phyloP scores from a whole-genome alignment of 2,113 vertebrate genomes.

The Platanista minor region DNA sequence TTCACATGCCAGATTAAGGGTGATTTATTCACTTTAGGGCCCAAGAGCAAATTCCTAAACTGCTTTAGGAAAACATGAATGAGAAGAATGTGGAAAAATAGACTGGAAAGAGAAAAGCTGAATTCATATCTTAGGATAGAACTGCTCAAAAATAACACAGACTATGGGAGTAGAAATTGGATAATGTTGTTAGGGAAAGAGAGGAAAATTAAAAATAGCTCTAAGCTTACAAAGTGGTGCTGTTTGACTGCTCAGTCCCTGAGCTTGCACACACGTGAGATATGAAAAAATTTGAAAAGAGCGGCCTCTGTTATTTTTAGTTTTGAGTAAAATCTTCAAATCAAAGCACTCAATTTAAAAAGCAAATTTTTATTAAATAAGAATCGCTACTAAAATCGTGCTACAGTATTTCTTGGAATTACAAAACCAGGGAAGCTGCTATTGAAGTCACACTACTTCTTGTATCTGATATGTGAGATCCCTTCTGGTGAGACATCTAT shows the following conservation, averaged over 20 bases:
- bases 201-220: neutral
- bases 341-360: neutral
- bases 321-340: slow-evolving; percentile 22
- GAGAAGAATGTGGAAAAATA: neutral
- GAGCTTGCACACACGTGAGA: neutral
- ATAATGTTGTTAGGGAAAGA: neutral
- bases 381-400: neutral
- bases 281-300: neutral
- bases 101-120: neutral
- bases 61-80: neutral
- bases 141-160: neutral
- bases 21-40: neutral
- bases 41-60: slow-evolving; percentile 24
- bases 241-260: neutral
- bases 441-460: neutral
- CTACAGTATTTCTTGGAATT: neutral
- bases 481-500: neutral
- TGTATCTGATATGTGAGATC: neutral
- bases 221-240: neutral
- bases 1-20: neutral
- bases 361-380: neutral
- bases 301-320: neutral
- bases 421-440: neutral
- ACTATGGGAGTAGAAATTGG: neutral
- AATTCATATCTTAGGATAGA: neutral